Evolutionary conservation across 2,113 vertebrate species (phyloP).

Genomic region (Lamprotornis superbus): DNA sequence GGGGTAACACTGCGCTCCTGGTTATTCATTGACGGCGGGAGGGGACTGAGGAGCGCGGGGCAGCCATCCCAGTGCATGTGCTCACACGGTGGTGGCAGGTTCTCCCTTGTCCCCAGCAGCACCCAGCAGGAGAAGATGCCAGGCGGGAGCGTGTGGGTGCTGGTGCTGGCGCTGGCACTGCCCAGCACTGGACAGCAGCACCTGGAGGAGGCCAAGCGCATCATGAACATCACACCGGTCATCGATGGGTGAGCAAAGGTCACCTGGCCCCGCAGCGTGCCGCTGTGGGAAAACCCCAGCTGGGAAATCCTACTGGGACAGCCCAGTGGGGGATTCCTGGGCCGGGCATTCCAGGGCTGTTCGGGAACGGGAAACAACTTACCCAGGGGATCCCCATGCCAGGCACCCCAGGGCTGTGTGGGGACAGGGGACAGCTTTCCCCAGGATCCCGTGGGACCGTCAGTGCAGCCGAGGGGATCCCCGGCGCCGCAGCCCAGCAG

Average conservation of each 20-base stretch:
- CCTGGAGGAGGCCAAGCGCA: constrained; percentile 59
- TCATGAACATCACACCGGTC: constrained; percentile 79
- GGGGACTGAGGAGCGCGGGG: background rate
- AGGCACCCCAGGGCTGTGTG: background rate
- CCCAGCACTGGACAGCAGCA: background rate
- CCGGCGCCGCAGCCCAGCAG: accelerated
- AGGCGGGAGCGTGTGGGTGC: accelerated
- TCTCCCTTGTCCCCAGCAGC: background rate
- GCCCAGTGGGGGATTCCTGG: background rate
- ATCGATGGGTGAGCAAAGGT: constrained; percentile 83
- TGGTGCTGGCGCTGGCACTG: background rate
- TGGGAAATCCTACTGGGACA: background rate
- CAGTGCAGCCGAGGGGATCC: background rate
- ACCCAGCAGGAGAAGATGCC: background rate
- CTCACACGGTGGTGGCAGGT: background rate
- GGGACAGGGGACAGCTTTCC: background rate
- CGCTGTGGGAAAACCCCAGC: background rate
- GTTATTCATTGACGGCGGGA: constrained; percentile 38
- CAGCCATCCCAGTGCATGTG: accelerated
- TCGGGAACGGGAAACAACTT: background rate
- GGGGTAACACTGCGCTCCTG: accelerated
- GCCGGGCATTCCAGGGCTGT: background rate
- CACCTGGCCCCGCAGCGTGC: accelerated
- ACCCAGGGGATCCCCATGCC: background rate
- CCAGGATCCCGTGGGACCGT: background rate